Conservation (phyloP, 2,888 invertebrate species). For the Spisula solida region DNA sequence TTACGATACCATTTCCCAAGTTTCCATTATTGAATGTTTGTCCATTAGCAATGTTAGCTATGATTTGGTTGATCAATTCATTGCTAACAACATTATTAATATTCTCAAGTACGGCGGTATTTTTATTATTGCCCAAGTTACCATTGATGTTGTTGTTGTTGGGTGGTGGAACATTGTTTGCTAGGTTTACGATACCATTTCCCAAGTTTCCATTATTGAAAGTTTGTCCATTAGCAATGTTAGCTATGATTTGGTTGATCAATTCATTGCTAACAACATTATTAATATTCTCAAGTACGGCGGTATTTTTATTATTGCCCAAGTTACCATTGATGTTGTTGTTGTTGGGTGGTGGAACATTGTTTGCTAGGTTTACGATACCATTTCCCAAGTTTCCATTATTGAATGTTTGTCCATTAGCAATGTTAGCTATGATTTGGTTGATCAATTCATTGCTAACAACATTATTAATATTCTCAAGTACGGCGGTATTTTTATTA, state of each 20-base stretch:
- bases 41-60: too few relatives aligned
- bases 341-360: neutral
- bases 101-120: neutral
- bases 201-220: too few relatives aligned
- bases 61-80: too few relatives aligned
- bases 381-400: too few relatives aligned
- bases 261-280: neutral
- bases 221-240: too few relatives aligned
- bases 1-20: neutral
- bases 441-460: too few relatives aligned
- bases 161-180: neutral
- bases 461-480: neutral
- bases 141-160: neutral
- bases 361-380: neutral
- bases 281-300: neutral
- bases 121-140: too few relatives aligned
- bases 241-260: too few relatives aligned
- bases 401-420: too few relatives aligned
- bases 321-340: neutral
- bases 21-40: too few relatives aligned
- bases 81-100: neutral
- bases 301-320: too few relatives aligned
- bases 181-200: neutral
- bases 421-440: too few relatives aligned
- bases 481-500: neutral